Evolutionary conservation across 1,140 invertebrate species (phyloP), one percentile per base, ranked within the genome.

Genomic region (Oncopodura yosiiana): DNA sequence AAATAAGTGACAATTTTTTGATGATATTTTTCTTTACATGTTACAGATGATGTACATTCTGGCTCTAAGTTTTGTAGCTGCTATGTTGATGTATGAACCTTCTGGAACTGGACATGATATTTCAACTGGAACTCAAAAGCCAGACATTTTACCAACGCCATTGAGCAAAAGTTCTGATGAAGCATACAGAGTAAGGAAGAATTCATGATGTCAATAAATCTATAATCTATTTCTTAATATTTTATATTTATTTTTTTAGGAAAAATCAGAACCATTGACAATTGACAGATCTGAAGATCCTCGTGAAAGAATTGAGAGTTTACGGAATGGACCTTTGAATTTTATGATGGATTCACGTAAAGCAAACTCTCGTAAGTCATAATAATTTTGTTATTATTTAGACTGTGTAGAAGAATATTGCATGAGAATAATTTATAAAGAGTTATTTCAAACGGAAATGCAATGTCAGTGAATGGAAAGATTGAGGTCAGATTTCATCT

Each of bases 11-110:
- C 8, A 34, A 34, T 34, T 34, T 34, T 9, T 9, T 34, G 14
- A 34, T 34, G 6, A 49, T 43, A 43, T 34, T 54, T 65, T 30
- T 49, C 53, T 59, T 53, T n/a, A n/a, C n/a, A n/a, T n/a, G n/a
- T 53, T 64, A 71, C 71, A 86, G 84, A 76, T 83, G 67, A 67
- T 85, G 21, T 83, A 86, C 61, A 73, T 85, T 46, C 66, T 86
- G 56, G 79, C 81, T 0, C 65, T 87, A 36, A 79, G 79, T 42
- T 76, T 84, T 50, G 68, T 86, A 49, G 81, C 81, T 3, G 75
- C 83, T n/a, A 75, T 84, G n/a, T 76, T 84, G 64, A 74, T 79
- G 65, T 71, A 76, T 44, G 74, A 78, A 23, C 39, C 50, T 12
- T 41, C 41, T 42, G 26, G 44, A 14, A 53, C 53, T 41, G 26